Evolutionary conservation across 2,888 invertebrate species (phyloP), one percentile per base, ranked within the genome.

Genomic region (Oasisia sp.): DNA sequence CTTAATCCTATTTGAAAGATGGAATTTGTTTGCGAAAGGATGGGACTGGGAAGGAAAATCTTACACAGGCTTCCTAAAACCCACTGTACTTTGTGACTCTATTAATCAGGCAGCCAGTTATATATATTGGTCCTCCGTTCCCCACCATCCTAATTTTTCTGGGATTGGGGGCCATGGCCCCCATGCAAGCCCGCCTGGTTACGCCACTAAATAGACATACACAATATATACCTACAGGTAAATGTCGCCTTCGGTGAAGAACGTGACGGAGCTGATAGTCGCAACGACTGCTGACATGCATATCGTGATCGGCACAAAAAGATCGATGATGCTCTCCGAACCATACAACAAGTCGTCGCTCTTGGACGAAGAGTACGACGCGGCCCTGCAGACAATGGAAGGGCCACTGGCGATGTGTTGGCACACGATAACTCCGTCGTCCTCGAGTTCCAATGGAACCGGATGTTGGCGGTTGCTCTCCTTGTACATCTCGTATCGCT

Each of bases 301-400:
- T 32, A 90, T 27, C n/a, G 91, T 27, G 19, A 90, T 45, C n/a
- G 91, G 91, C 45, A 90, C 91, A 45, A 90, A 90, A 14, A 90
- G 91, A 44, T 45, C 27, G 45, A 90, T 90, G 27, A 90, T 32
- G 45, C 45, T 90, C 45, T 32, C 27, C n/a, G 91, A 19, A 27
- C 91, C 91, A 27, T 44, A 44, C 91, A 90, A 44, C 38, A 90
- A 32, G 50, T 50, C 50, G 5, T 38, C n/a, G 27, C 45, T 90
- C 19, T 90, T 27, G 19, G 91, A 44, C n/a, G 91, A 74, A n/a
- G 3, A 3, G 38, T 38, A 38, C 38, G 38, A 38, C 38, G 38
- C 38, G 38, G 38, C 2, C 4, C 4, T 19, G 7, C 27, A 14
- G 74, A 27, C 27, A 27, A n/a, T 19, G 74, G 74, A 7, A 1